phyloP scores from a whole-genome alignment of 2,113 vertebrate species.

The Ailurus styani region DNA sequence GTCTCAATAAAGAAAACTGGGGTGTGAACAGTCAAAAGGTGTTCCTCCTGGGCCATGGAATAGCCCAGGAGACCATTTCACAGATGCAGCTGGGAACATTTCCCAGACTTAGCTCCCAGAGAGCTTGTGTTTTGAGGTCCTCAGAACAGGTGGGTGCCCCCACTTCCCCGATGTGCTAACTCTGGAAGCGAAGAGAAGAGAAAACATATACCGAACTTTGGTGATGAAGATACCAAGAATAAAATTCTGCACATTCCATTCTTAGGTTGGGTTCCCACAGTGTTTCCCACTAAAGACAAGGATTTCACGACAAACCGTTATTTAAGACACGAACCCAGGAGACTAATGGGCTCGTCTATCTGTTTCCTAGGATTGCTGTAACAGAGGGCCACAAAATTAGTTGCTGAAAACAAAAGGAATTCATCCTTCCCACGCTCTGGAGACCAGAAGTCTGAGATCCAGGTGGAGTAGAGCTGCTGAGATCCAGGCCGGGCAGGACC shows the following conservation, averaged over 20 bases:
- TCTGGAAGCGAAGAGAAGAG: neutral
- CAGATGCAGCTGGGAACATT: neutral
- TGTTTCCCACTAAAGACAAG: neutral
- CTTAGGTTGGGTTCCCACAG: too few relatives aligned
- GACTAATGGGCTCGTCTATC: too few relatives aligned
- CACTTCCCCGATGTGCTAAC: neutral
- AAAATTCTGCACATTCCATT: rapidly evolving
- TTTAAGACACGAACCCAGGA: neutral
- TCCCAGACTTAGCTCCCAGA: neutral
- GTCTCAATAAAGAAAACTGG: neutral
- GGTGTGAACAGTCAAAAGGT: neutral
- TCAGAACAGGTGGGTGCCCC: too few relatives aligned
- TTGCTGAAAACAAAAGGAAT: neutral
- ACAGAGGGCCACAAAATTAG: neutral
- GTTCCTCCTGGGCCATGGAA: rapidly evolving
- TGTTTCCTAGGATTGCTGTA: rapidly evolving
- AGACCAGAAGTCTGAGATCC: neutral
- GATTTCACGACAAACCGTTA: too few relatives aligned
- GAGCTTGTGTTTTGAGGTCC: too few relatives aligned
- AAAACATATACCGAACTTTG: neutral
- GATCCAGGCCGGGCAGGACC: neutral
- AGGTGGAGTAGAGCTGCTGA: neutral
- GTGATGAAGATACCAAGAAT: neutral
- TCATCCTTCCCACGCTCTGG: too few relatives aligned
- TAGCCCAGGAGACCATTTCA: neutral